Conservation (phyloP, 2,888 invertebrate genomes). For the Brachyopa scutellaris region DNA sequence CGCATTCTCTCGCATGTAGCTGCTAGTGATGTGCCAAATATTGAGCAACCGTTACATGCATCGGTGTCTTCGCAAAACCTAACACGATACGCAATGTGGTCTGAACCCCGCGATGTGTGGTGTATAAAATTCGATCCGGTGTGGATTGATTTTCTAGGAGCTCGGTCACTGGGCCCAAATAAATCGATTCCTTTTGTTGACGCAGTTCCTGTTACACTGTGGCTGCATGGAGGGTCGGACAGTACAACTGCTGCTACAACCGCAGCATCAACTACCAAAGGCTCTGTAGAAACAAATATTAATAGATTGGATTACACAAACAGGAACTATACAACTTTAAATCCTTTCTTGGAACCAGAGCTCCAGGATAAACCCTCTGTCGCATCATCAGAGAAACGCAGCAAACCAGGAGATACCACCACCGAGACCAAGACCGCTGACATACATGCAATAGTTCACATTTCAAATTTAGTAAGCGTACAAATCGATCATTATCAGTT, state of each 20-base stretch:
- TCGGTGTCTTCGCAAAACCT: conserved; percentile 79
- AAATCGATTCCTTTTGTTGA: conserved; percentile 91
- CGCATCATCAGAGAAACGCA: conserved; percentile 51
- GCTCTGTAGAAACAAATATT: conserved; percentile 74
- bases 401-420: conserved; percentile 31
- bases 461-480: conserved; percentile 91
- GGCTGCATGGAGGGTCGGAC: conserved; percentile 84
- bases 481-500: conserved; percentile 97
- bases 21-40: conserved; percentile 80
- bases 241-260: conserved; percentile 74
- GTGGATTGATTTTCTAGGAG: conserved; percentile 96
- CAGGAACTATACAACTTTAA: conserved; percentile 75
- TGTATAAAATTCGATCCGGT: conserved; percentile 93
- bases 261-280: conserved; percentile 74
- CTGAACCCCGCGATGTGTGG: conserved; percentile 94
- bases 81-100: conserved; percentile 86
- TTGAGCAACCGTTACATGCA: conserved; percentile 77
- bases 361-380: conserved; percentile 55
- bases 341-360: conserved; percentile 78
- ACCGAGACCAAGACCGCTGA: conserved; percentile 83
- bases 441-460: conserved; percentile 91
- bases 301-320: conserved; percentile 74
- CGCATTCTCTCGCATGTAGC: conserved; percentile 90
- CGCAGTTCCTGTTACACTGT: conserved; percentile 93
- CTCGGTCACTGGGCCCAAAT: conserved; percentile 88